Conservation (phyloP, 2,113 vertebrate species). For the Centrocercus urophasianus region DNA sequence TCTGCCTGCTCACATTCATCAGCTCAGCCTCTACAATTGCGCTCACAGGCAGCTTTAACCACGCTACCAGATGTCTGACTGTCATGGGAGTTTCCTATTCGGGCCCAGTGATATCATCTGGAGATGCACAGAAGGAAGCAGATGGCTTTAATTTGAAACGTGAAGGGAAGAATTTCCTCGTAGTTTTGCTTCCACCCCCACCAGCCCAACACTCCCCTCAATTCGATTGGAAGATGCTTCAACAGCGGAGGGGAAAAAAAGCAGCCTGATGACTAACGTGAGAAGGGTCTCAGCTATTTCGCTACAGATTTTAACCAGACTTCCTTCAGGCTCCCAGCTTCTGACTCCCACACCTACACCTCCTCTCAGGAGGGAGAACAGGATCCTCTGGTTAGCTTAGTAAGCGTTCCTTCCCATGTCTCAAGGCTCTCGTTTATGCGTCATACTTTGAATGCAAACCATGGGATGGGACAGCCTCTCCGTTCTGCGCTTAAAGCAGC, state of each 20-base stretch:
- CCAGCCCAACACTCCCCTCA: not conserved
- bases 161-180: slow-evolving; percentile 47
- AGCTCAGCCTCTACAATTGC: not conserved
- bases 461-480: not conserved
- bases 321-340: slow-evolving; percentile 29
- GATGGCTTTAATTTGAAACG: slow-evolving; percentile 57
- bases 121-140: slow-evolving; percentile 61
- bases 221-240: slow-evolving; percentile 31
- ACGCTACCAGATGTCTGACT: slow-evolving; percentile 60
- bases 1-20: not conserved
- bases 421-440: slow-evolving; percentile 45
- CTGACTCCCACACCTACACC: slow-evolving; percentile 69
- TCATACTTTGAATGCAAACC: slow-evolving; percentile 39
- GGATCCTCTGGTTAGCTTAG: slow-evolving; percentile 67
- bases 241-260: rapidly evolving
- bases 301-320: slow-evolving; percentile 62
- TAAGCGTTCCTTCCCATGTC: slow-evolving; percentile 52
- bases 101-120: slow-evolving; percentile 62
- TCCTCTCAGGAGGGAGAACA: slow-evolving; percentile 63
- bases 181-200: not conserved
- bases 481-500: not conserved
- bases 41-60: slow-evolving; percentile 36
- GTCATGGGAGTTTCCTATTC: slow-evolving; percentile 64
- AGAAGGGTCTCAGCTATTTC: slow-evolving; percentile 42
- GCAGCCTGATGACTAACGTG: not conserved